Evolutionary conservation across 2,797 vertebrate species (phyloP).

Genomic region (Lemur catta): DNA sequence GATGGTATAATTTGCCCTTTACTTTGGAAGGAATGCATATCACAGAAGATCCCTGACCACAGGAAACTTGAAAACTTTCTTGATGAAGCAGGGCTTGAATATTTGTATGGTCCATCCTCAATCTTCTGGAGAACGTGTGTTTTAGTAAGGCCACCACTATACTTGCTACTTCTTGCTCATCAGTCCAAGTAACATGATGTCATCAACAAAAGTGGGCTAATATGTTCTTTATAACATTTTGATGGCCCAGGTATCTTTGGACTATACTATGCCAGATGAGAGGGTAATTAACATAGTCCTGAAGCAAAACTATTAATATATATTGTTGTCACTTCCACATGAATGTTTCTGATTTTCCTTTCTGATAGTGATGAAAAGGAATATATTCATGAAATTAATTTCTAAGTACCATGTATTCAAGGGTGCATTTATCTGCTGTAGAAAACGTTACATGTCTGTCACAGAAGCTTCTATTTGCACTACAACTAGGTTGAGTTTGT

Average conservation of each 20-base stretch:
- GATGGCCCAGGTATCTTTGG: background rate
- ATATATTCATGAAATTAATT: background rate
- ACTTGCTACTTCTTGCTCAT: background rate
- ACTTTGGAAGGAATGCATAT: background rate
- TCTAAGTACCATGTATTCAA: background rate
- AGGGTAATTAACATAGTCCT: background rate
- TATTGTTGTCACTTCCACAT: background rate
- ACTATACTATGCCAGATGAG: background rate
- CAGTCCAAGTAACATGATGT: background rate
- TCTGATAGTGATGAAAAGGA: background rate
- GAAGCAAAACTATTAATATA: background rate
- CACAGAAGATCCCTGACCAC: background rate
- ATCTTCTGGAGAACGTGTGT: background rate
- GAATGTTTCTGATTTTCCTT: background rate
- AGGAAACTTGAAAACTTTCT: background rate
- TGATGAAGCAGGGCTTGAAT: background rate
- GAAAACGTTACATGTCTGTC: background rate
- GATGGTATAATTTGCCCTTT: background rate
- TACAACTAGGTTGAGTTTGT: background rate
- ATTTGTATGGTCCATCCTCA: background rate
- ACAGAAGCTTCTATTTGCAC: background rate
- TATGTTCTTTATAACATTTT: background rate
- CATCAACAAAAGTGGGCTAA: background rate
- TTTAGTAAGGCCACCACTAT: background rate
- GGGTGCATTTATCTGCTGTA: background rate